These are phyloP conservation scores for Orycteropus afer DNA, from an alignment of 2,113 vertebrate genomes.

Conservation along the genomic window DNA sequence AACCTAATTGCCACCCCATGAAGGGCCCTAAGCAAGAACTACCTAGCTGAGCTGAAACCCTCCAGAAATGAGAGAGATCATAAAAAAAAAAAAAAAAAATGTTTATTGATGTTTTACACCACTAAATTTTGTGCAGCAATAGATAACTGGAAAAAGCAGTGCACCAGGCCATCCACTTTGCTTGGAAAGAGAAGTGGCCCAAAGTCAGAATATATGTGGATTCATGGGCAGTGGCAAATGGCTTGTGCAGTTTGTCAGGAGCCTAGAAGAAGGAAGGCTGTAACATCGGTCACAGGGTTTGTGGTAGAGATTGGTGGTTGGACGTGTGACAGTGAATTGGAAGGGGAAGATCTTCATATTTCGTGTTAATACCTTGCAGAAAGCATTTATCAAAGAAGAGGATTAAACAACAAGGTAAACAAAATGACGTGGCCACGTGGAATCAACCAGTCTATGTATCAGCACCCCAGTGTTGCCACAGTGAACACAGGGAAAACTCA, in stretches of 20 bases:
- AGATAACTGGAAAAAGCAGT: neutral
- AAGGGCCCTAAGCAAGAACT: neutral
- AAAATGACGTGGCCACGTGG: neutral
- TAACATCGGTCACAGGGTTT: neutral
- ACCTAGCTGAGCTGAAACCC: neutral
- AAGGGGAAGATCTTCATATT: neutral
- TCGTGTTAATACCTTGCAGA: neutral
- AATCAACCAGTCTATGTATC: neutral
- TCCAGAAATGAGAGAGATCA: neutral
- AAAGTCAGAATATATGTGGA: too few relatives aligned
- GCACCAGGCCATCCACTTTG: neutral
- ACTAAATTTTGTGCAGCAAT: neutral
- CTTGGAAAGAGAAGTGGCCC: neutral
- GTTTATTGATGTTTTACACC: neutral
- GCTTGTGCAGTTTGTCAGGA: neutral
- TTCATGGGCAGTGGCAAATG: neutral
- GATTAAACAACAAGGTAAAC: neutral
- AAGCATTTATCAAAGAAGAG: neutral
- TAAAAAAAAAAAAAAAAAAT: too few relatives aligned
- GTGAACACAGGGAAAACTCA: neutral
- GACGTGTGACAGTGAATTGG: neutral
- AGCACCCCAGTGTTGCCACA: neutral
- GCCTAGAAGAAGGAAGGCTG: neutral
- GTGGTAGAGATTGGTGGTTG: neutral
- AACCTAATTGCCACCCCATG: neutral